Base-by-base conservation (phyloP, 53 echinoderm and acorn worm species). In the Crossaster papposus region DNA sequence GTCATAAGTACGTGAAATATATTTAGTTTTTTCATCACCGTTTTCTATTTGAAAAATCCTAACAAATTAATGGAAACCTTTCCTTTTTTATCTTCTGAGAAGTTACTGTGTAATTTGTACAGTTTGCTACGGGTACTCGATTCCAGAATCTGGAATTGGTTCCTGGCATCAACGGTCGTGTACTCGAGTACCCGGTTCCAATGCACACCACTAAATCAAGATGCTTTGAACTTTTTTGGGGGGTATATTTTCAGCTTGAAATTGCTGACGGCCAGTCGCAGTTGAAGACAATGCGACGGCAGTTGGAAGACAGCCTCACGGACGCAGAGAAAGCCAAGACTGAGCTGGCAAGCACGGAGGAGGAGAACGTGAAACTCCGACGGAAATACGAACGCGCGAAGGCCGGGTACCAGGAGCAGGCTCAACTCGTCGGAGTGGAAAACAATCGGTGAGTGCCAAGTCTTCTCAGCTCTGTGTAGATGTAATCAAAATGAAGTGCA, bases 331-430 rank as follows among this genome's bases (percentile, higher is more conserved):
- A 93, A 33, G 62, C 86, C 33, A 36, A 79, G 74, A 91, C 83
- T 62, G 94, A 97, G 23, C 30, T 97, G 15, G 35, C 81, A 3
- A 87, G 87, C 65, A 51, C 85, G 30, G 95, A 95, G 52, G 90
- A 94, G 38, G 97, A 97, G 70, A 97, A 95, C 55, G 87, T 36
- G 54, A 94, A 91, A 79, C 84, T 97, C 33, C 95, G 88, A 80
- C 94, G 92, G 79, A 91, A 90, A 38, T 97, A 95, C 78, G 95
- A 95, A 77, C 79, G 94, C 51, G 94, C 96, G n/a, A 90, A 90
- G 72, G 82, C 90, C 28, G 91, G 91, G 0, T 97, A 87, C 84
- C 95, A 97, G 78, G 93, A 94, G 30, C 95, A 97, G 73, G 79
- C 90, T 0, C 97, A 95, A 55, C 79, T 90, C 4, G 94, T 86